Base-by-base conservation (phyloP, 2,888 invertebrate genomes). In the Congeria kusceri region DNA sequence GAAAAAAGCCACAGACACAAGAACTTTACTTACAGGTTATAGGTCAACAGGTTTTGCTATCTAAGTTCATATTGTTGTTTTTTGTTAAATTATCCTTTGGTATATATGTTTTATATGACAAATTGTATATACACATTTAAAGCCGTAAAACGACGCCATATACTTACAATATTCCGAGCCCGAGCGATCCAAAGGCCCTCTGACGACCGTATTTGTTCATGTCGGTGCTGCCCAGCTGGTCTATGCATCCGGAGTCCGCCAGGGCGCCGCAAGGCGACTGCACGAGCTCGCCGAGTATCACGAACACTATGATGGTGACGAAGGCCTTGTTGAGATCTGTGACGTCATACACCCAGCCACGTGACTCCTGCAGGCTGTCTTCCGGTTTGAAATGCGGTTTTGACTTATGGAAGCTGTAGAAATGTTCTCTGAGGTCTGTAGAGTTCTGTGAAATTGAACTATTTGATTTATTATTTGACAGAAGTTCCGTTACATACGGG, bases 121-220 rank as follows among this genome's bases (percentile, higher is more conserved):
- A n/a, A n/a, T n/a, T n/a, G n/a, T n/a, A n/a, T n/a, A n/a, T n/a
- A n/a, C n/a, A n/a, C n/a, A n/a, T n/a, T n/a, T n/a, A n/a, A n/a
- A n/a, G n/a, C n/a, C n/a, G n/a, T n/a, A n/a, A n/a, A n/a, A n/a
- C n/a, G 39, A 39, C 1, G 39, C 39, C 15, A 39, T 28, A 29
- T 72, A 86, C 86, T 76, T 77, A 86, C 86, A 80, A 66, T 1
- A 80, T 49, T 15, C 85, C 86, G 32, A 83, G 78, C 18, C 85
- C 85, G 1, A 85, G 49, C 1, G 86, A 85, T 13, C 84, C 86
- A 77, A 78, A 86, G 47, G 83, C 84, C 61, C 86, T 75, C 63
- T 86, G 86, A 47, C 79, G 83, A 11, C 86, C 86, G 68, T 86
- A 86, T 56, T 84, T 85, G 32, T 84, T 65, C 61, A 86, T 74